phyloP scores from a whole-genome alignment of 2,888 invertebrate genomes.

The Drosophila hamatofila region DNA sequence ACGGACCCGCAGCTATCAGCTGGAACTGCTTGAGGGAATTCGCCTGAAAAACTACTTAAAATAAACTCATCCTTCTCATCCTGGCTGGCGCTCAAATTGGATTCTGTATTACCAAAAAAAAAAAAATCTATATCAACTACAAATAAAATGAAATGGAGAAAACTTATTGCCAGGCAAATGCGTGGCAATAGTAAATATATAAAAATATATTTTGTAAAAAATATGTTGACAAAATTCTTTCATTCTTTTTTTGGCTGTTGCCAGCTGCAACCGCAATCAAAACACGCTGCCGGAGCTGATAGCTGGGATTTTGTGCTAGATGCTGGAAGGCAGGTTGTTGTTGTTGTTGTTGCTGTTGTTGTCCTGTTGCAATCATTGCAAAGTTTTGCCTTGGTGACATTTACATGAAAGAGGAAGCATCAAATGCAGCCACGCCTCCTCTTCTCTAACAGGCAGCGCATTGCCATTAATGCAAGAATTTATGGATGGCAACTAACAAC shows the following conservation, averaged over 20 bases:
- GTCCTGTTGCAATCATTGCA: constrained; percentile 52
- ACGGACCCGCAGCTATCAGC: constrained; percentile 37
- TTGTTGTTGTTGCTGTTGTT: constrained; percentile 15
- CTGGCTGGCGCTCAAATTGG: constrained; percentile 61
- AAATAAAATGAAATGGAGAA: constrained; percentile 14
- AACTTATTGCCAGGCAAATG: constrained; percentile 39
- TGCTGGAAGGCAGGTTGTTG: neutral
- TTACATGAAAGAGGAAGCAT: constrained; percentile 68
- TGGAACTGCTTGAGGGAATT: constrained; percentile 67
- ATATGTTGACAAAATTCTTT: constrained; percentile 67
- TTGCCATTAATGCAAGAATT: constrained; percentile 75
- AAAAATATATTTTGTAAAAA: constrained; percentile 65
- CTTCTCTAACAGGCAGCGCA: constrained; percentile 48
- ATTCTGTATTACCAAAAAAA: constrained; percentile 47
- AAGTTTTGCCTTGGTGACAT: constrained; percentile 68
- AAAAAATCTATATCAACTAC: constrained; percentile 5
- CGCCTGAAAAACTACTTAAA: constrained; percentile 71
- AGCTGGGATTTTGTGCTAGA: constrained; percentile 34
- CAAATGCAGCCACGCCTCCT: constrained; percentile 63
- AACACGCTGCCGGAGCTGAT: constrained; percentile 42
- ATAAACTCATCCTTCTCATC: constrained; percentile 60
- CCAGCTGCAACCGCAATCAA: constrained; percentile 71
- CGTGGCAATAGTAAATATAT: constrained; percentile 51
- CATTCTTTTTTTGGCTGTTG: constrained; percentile 5
- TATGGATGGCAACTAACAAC: constrained; percentile 76